Percentiles rank a stretch among this genome's conserved stretches.
Conservation (phyloP, 1,140 invertebrate genomes). For the Drosophila varians region DNA sequence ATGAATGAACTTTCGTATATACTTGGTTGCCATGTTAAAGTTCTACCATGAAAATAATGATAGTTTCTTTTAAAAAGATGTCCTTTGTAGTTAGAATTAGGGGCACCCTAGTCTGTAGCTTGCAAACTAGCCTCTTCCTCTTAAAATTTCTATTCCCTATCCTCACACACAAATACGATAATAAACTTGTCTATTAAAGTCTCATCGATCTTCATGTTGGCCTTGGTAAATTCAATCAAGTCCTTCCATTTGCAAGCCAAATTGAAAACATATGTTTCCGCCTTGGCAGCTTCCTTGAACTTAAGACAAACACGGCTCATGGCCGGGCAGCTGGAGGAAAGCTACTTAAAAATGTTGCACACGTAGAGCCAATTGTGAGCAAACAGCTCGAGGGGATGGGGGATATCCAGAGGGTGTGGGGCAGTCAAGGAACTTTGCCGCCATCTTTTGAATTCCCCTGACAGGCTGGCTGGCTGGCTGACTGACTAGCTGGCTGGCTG, state of each 20-base stretch:
- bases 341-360: conserved; percentile 81
- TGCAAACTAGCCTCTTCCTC: too few relatives aligned
- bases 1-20: conserved; percentile 64
- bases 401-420: background rate
- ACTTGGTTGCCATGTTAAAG: conserved; percentile 25
- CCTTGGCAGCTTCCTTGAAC: conserved; percentile 42
- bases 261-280: conserved; percentile 77
- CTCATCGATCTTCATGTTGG: conserved; percentile 69
- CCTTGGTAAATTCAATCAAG: conserved; percentile 71
- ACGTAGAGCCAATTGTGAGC: conserved; percentile 78
- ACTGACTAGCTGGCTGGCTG: conserved; percentile 28
- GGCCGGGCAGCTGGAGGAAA: conserved; percentile 32
- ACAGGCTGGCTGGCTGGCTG: conserved; percentile 17
- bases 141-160: background rate
- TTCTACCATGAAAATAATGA: conserved; percentile 3
- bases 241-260: conserved; percentile 72
- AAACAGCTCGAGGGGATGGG: conserved; percentile 24
- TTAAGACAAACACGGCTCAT: conserved; percentile 62
- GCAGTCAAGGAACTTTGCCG: conserved; percentile 71
- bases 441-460: conserved; percentile 61
- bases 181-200: conserved; percentile 6
- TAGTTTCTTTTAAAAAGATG: too few relatives aligned
- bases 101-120: too few relatives aligned
- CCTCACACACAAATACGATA: background rate
- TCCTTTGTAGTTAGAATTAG: too few relatives aligned